Evolutionary conservation across 2,113 vertebrate species (phyloP).

Genomic region (Leucoraja erinaceus): DNA sequence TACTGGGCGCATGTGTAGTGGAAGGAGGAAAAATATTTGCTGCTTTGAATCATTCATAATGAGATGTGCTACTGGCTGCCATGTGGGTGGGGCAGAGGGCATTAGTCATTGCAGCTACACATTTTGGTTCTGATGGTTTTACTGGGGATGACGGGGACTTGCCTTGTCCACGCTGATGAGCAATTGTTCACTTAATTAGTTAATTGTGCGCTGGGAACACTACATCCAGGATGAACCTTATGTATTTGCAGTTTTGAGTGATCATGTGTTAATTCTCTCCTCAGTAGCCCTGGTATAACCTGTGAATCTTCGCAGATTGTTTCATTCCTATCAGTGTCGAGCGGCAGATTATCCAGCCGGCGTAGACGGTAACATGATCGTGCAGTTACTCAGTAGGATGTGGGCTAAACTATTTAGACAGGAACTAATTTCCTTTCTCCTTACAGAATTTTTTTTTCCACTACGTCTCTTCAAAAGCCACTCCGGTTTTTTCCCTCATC

Average conservation of each 20-base stretch:
- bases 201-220: neutral
- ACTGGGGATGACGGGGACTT: neutral
- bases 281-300: neutral
- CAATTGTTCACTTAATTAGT: neutral
- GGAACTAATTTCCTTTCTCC: neutral
- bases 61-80: neutral
- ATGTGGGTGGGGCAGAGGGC: neutral
- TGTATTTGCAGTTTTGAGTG: neutral
- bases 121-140: constrained; percentile 10
- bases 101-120: neutral
- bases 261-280: neutral
- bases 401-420: neutral
- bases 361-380: neutral
- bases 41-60: neutral
- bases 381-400: neutral
- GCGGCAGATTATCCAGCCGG: neutral
- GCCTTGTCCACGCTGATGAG: neutral
- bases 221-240: neutral
- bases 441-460: neutral
- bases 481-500: neutral
- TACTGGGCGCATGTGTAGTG: neutral
- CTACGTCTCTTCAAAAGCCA: neutral
- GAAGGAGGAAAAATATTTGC: neutral
- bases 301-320: neutral
- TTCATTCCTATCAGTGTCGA: neutral